Evolutionary conservation across 2,113 vertebrate genomes (phyloP), one percentile per base, ranked within the genome.

Genomic region (Vombatus ursinus): DNA sequence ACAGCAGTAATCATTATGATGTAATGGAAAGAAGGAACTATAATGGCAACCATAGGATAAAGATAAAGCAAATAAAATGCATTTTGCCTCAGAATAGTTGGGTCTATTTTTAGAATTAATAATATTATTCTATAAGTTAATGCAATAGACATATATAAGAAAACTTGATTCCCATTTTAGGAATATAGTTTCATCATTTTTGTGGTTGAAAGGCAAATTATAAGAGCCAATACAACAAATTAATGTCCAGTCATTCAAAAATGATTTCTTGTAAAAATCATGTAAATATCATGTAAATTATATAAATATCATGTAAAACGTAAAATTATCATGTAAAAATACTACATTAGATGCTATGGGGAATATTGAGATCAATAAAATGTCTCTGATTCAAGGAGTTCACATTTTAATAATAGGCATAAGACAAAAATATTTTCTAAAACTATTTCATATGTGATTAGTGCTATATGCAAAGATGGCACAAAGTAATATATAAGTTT

Each of bases 101-200:
- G 92, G 3, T 52, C 94, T 91, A 92, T 93, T 37, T 31, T 48
- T n/a, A 52, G 91, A 96, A 61, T 89, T 53, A 57, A 93, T 51
- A 53, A 95, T 91, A 47, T 3, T 50, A 12, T 77, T n/a, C 7
- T 48, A 6, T 94, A 94, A 97, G 93, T 31, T 0, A 4, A 90
- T 6, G 37, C 16, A 9, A 50, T 90, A 61, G 84, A 61, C 7
- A 68, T 47, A 19, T 9, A 53, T 2, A 1, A 89, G 2, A 49
- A 94, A 90, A 77, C 2, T 12, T 50, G 24, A 22, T 3, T 49
- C 12, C 51, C 6, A 92, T 54, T 16, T 14, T 77, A 37, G 50
- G 0, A 26, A 28, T n/a, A 8, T 25, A 77, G 52, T 52, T 6
- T 26, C 24, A 22, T 5, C 25, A 50, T 95, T 94, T 37, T 52